Conservation (phyloP, 2,888 invertebrate genomes). For the Toxonevra muliebris region DNA sequence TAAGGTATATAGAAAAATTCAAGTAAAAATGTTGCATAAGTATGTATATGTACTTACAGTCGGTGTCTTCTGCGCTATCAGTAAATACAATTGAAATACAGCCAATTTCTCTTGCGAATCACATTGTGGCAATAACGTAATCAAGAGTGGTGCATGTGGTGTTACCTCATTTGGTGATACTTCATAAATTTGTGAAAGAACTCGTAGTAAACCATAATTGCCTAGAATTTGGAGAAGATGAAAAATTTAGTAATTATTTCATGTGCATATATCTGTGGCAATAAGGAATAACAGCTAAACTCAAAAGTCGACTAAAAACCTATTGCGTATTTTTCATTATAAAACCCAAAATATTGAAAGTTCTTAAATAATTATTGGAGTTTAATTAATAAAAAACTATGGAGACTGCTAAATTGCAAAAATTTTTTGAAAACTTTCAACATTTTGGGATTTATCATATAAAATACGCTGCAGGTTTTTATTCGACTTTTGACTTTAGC, state of each 20-base stretch:
- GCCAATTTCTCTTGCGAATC: conserved; percentile 88
- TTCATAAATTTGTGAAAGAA: conserved; percentile 89
- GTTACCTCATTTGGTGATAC: conserved; percentile 87
- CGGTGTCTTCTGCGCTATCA: conserved; percentile 83
- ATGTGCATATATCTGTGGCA: neutral
- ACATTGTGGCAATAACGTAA: conserved; percentile 79
- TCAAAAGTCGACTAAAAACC: no score
- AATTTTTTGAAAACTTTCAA: no score
- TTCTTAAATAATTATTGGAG: no score
- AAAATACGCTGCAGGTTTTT: no score
- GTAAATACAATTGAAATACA: conserved; percentile 81
- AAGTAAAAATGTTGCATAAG: neutral
- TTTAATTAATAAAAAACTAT: no score
- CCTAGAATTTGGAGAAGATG: conserved; percentile 68
- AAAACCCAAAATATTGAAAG: no score
- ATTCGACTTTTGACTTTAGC: no score
- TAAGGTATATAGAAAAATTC: neutral
- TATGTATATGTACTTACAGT: conserved; percentile 66
- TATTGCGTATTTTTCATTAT: no score
- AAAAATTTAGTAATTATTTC: neutral
- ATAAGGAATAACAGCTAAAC: no score
- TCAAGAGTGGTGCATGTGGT: conserved; percentile 83
- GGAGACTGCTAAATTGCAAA: no score
- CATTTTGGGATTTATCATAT: no score
- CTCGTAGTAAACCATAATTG: conserved; percentile 87